Evolutionary conservation across 1,140 invertebrate species (phyloP).

Genomic region (Aphaenogaster floridana): DNA sequence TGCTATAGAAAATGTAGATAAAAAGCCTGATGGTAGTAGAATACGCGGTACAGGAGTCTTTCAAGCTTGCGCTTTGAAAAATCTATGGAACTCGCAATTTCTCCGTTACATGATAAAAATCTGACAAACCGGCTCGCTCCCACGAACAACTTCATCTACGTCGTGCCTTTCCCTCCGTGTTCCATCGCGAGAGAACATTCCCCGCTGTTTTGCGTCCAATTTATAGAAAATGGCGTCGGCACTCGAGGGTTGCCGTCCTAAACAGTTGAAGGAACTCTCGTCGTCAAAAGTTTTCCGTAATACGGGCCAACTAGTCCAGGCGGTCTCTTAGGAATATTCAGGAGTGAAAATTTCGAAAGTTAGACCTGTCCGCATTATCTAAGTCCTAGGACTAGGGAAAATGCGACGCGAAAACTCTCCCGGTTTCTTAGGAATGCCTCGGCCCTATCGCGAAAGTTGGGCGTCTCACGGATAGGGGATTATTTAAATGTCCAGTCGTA

Average conservation of each 20-base stretch:
- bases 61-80: background rate
- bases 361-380: conserved; percentile 58
- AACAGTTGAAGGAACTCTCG: conserved; percentile 55
- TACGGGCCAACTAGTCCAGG: conserved; percentile 55
- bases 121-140: background rate
- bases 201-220: conserved; percentile 80
- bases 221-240: conserved; percentile 76
- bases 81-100: background rate
- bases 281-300: conserved; percentile 55
- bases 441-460: conserved; percentile 45
- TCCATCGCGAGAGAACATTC: conserved; percentile 75
- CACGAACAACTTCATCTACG: conserved; percentile 4
- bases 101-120: conserved; percentile 16
- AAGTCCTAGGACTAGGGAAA: conserved; percentile 39
- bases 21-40: background rate
- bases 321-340: conserved; percentile 56
- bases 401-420: conserved; percentile 38
- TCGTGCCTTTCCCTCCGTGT: conserved; percentile 60
- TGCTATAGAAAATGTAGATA: background rate
- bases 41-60: background rate
- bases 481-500: conserved; percentile 39
- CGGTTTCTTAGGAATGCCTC: conserved; percentile 41
- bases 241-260: conserved; percentile 63
- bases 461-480: conserved; percentile 27
- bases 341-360: conserved; percentile 61